phyloP scores from a whole-genome alignment of 2,113 vertebrate genomes.

The Nesogale talazaci region DNA sequence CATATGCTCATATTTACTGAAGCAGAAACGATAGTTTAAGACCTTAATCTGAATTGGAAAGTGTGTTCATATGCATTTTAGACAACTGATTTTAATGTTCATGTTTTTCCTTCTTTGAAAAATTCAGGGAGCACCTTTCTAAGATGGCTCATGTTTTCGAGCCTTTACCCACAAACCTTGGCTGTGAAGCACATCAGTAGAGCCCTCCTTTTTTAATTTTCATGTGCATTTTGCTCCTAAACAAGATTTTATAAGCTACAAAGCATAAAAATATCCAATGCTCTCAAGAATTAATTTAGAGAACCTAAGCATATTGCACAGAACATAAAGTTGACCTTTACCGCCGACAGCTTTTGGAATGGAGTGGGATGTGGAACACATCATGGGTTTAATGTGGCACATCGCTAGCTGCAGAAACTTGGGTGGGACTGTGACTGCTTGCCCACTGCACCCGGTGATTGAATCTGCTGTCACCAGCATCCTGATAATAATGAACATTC shows the following conservation, averaged over 20 bases:
- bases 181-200: slow-evolving; percentile 78
- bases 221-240: slow-evolving; percentile 82
- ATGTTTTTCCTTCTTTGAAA: slow-evolving; percentile 72
- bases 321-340: slow-evolving; percentile 92
- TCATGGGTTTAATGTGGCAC: slow-evolving; percentile 90
- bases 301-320: slow-evolving; percentile 91
- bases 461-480: slow-evolving; percentile 92
- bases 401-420: slow-evolving; percentile 88
- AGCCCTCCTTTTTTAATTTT: slow-evolving; percentile 77
- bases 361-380: slow-evolving; percentile 89
- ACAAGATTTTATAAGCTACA: slow-evolving; percentile 84
- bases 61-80: slow-evolving; percentile 77
- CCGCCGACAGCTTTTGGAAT: slow-evolving; percentile 86
- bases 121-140: slow-evolving; percentile 69
- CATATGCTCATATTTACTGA: slow-evolving; percentile 77
- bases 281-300: slow-evolving; percentile 88
- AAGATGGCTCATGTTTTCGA: slow-evolving; percentile 60
- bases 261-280: slow-evolving; percentile 84
- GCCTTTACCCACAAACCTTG: slow-evolving; percentile 68
- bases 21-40: slow-evolving; percentile 80
- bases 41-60: slow-evolving; percentile 75
- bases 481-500: slow-evolving; percentile 93
- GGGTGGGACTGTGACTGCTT: slow-evolving; percentile 87
- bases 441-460: slow-evolving; percentile 88
- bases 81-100: slow-evolving; percentile 73